Conservation (phyloP, 2,888 invertebrate genomes). For the Tachina fera region DNA sequence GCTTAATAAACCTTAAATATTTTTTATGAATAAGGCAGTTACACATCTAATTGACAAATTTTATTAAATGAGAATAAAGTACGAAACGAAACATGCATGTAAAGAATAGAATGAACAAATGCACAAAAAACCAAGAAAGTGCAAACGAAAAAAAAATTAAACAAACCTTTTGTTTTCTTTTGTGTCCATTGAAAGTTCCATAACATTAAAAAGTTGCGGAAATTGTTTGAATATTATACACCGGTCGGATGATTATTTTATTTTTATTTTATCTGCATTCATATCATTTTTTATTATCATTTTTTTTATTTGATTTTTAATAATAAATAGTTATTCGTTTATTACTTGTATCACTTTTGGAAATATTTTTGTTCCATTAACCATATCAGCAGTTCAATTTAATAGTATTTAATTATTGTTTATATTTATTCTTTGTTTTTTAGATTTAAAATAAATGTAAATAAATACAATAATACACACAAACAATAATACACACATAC, state of each 20-base stretch:
- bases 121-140: background rate
- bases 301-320: slow-evolving; percentile 14
- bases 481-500: no score
- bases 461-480: background rate
- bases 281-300: slow-evolving; percentile 12
- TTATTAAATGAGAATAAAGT: no score
- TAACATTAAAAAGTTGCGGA: slow-evolving; percentile 81
- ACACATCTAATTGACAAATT: no score
- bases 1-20: no score
- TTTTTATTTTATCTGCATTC: slow-evolving; percentile 19
- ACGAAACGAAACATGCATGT: no score
- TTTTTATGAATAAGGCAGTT: no score
- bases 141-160: background rate
- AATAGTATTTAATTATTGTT: slow-evolving; percentile 41
- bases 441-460: slow-evolving; percentile 9
- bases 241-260: slow-evolving; percentile 73
- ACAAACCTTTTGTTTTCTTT: slow-evolving; percentile 80
- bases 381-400: background rate
- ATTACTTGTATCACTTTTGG: slow-evolving; percentile 4
- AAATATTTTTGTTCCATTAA: background rate
- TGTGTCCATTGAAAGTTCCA: slow-evolving; percentile 81
- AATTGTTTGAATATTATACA: slow-evolving; percentile 77
- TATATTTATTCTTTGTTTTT: slow-evolving; percentile 6
- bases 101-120: background rate
- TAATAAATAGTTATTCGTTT: slow-evolving; percentile 5